Evolutionary conservation across 2,888 invertebrate species (phyloP).

Genomic region (Drosophila robusta): DNA sequence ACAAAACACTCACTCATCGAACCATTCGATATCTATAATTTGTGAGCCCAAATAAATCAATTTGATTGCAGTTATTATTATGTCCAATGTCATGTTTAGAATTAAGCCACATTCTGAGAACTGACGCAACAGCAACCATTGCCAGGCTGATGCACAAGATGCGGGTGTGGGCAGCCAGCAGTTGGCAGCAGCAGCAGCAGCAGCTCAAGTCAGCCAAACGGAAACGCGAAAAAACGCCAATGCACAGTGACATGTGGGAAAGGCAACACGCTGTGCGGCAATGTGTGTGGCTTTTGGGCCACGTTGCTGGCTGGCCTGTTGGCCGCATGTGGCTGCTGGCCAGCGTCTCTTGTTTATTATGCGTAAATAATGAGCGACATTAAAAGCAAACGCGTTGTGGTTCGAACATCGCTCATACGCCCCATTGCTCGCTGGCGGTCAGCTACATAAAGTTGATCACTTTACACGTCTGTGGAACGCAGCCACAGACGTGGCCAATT

Average conservation of each 20-base stretch:
- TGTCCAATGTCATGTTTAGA: slow-evolving; percentile 12
- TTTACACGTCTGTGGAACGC: slow-evolving; percentile 29
- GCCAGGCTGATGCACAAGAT: slow-evolving; percentile 4
- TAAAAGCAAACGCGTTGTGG: slow-evolving; percentile 55
- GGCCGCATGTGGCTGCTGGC: slow-evolving; percentile 26
- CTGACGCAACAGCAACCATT: slow-evolving; percentile 9
- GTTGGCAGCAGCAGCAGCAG: slow-evolving; percentile 13
- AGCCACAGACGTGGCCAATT: slow-evolving; percentile 7
- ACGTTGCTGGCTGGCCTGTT: slow-evolving; percentile 14
- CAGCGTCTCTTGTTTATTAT: slow-evolving; percentile 52
- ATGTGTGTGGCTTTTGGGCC: slow-evolving; percentile 49
- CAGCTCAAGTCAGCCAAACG: slow-evolving; percentile 33
- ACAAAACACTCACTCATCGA: not conserved
- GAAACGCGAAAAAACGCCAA: slow-evolving; percentile 36
- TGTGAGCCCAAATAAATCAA: slow-evolving; percentile 7
- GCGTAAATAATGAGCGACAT: slow-evolving; percentile 70
- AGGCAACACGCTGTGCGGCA: slow-evolving; percentile 46
- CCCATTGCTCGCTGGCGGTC: slow-evolving; percentile 49
- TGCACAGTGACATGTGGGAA: slow-evolving; percentile 36
- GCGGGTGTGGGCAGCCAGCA: slow-evolving; percentile 17
- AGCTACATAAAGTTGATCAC: slow-evolving; percentile 53
- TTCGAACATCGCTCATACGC: slow-evolving; percentile 55
- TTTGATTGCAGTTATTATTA: slow-evolving; percentile 9
- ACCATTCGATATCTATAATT: no score
- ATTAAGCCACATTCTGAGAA: slow-evolving; percentile 28